Evolutionary conservation across 2,888 invertebrate genomes (phyloP), one percentile per base, ranked within the genome.

Genomic region (Oscheius sp.): DNA sequence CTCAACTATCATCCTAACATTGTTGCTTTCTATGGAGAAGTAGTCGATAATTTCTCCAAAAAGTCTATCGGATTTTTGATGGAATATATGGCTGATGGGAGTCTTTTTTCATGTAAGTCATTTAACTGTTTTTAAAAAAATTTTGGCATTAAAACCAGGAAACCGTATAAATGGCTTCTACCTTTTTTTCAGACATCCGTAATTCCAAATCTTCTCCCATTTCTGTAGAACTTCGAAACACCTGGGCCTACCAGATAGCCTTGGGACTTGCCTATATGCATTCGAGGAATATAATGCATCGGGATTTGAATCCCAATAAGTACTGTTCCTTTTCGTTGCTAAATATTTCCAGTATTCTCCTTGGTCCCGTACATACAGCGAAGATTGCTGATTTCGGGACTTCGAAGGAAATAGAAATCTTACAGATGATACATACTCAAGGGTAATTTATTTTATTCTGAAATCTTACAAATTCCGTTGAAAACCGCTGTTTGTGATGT

Each of bases 1-100:
- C 28, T 59, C 24, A 59, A 59, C 20, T 44, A 59, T 32, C 59
- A 59, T 41, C 59, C 41, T 14, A 59, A 59, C 30, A 59, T 59
- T 9, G 59, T 59, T 20, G n/a, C 41, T 9, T 44, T 59, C 8
- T 59, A 41, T 20, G 59, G 59, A 2, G 8, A 26, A 17, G 59
- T 59, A 14, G 22, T n/a, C 14, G n/a, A n/a, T n/a, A n/a, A n/a
- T n/a, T n/a, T n/a, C n/a, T n/a, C n/a, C n/a, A n/a, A n/a, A n/a
- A n/a, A n/a, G n/a, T n/a, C n/a, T n/a, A n/a, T 22, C 1, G 59
- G 59, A 0, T 26, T 59, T n/a, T 26, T 59, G 4, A 59, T 59
- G 59, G 59, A 59, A 26, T 59, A 26, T 26, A 44, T 59, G 44
- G 28, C n/a, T 2, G 44, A 30, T 14, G 59, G 59, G 4, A 59